phyloP scores from a whole-genome alignment of 2,888 invertebrate species.

The Masnerella sp. region DNA sequence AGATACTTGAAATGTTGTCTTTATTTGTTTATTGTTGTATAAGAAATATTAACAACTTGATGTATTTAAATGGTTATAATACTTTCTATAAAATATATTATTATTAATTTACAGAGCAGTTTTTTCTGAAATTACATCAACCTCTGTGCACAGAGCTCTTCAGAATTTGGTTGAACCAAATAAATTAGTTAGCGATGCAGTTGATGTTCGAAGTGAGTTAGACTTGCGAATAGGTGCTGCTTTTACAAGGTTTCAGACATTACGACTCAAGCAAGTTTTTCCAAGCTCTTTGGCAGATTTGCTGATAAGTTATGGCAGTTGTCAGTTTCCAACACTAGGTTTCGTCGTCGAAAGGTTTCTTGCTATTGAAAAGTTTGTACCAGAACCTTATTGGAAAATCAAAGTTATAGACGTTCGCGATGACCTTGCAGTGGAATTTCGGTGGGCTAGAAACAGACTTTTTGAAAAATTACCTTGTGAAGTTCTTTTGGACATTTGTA shows the following conservation, averaged over 20 bases:
- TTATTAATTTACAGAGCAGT: conserved; percentile 82
- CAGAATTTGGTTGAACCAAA: conserved; percentile 89
- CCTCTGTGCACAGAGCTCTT: conserved; percentile 89
- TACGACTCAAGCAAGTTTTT: conserved; percentile 90
- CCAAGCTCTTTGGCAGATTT: conserved; percentile 86
- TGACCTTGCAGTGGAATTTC: conserved; percentile 89
- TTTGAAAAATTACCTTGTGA: conserved; percentile 92
- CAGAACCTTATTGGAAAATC: conserved; percentile 98
- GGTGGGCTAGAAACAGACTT: conserved; percentile 91
- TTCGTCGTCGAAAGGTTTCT: conserved; percentile 99
- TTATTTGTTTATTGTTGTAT: too few relatives aligned
- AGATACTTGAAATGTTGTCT: too few relatives aligned
- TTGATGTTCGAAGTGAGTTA: conserved; percentile 93
- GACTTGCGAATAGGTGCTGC: conserved; percentile 98
- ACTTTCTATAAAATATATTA: background rate
- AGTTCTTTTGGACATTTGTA: conserved; percentile 88
- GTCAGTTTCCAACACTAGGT: conserved; percentile 99
- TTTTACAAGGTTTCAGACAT: conserved; percentile 97
- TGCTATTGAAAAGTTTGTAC: conserved; percentile 92
- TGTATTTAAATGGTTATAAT: background rate
- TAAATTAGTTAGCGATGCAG: conserved; percentile 90
- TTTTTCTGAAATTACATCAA: conserved; percentile 97
- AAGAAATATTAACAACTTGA: too few relatives aligned
- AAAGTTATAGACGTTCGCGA: conserved; percentile 89
- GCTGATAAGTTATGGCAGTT: conserved; percentile 98